Evolutionary conservation across 2,797 vertebrate genomes (phyloP), one percentile per base, ranked within the genome.

Genomic region (Hafferia zeledoni): DNA sequence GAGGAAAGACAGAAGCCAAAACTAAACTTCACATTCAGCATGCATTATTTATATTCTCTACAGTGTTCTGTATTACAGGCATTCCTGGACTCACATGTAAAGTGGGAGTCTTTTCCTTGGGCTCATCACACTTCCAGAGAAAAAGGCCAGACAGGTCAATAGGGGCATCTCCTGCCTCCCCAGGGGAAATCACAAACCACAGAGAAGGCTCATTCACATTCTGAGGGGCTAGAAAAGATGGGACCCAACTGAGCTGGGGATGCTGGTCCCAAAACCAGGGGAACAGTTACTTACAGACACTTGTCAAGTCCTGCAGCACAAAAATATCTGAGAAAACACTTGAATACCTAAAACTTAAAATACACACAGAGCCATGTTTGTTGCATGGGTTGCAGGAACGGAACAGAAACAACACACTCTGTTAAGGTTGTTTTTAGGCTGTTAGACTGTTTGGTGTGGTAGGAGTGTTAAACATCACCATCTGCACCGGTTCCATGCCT

Each of bases 1-100:
- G 52, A 91, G 49, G 70, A 79, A 90, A 91, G 72, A 76, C 59
- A 89, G 77, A 93, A 96, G 86, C 77, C 85, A 95, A 95, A 94
- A 87, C 64, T 68, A 35, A 96, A 91, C 87, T 86, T 84, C 74
- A 90, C 46, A 49, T 87, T 88, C 68, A 74, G 39, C 46, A 35
- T 47, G n/a, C 20, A 27, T 86, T 57, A 91, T 74, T 88, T 82
- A 72, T 86, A 60, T 60, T 56, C 56, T 91, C 63, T 71, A 13
- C 47, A 74, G 53, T 37, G 39, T 76, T 89, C 71, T 56, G 23
- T 63, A 17, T 56, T 41, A 90, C 47, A 75, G 46, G 37, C 78
- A 68, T 92, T 92, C 71, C 75, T 65, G 81, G 44, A 60, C 83
- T 93, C 69, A 80, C n/a, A 89, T 0, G 0, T 59, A 33, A 82